Evolutionary conservation across 2,113 vertebrate genomes (phyloP), one percentile per base, ranked within the genome.

Genomic region (Trinectes maculatus): DNA sequence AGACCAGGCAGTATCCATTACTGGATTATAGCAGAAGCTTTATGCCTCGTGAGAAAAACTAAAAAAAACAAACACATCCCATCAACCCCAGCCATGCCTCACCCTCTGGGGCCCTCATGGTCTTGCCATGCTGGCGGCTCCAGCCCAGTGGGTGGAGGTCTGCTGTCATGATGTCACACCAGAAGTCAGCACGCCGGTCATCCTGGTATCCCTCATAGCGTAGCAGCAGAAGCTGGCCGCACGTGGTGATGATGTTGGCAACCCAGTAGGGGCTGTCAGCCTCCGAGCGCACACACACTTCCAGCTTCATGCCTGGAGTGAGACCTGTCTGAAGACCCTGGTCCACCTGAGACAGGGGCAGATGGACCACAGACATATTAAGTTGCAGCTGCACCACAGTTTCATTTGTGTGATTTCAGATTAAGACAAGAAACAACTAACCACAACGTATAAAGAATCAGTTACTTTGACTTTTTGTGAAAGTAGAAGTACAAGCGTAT

Each of bases 271-370:
- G 93, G 1, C 51, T 40, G 70, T 95, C 94, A 5, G 93, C 89
- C 57, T 96, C 95, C 15, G 93, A 92, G 60, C 94, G 94, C 72
- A 94, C 91, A 52, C 91, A 92, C 21, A 99, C 95, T 79, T 99
- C 98, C 51, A 99, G 89, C 88, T 96, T 98, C 98, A 99, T 99
- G 55, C 98, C 97, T 4, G 98, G 95, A n/a, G 92, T 89, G 85
- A 99, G 95, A 24, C 97, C 97, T 0, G 95, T 99, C 91, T 98
- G 96, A 64, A 96, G 85, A 60, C 95, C 96, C 34, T 94, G 96
- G 77, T 99, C 98, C 90, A 99, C 97, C 98, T 99, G 76, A 52
- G 34, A 28, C 16, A 44, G 15, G 11, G 24, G 49, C 1, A 49
- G 33, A 56, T n/a, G 24, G 51, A 24, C 16, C 8, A 1, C 6